Evolutionary conservation across 2,113 vertebrate genomes (phyloP).

Genomic region (Cryptoleucopteryx plumbea): DNA sequence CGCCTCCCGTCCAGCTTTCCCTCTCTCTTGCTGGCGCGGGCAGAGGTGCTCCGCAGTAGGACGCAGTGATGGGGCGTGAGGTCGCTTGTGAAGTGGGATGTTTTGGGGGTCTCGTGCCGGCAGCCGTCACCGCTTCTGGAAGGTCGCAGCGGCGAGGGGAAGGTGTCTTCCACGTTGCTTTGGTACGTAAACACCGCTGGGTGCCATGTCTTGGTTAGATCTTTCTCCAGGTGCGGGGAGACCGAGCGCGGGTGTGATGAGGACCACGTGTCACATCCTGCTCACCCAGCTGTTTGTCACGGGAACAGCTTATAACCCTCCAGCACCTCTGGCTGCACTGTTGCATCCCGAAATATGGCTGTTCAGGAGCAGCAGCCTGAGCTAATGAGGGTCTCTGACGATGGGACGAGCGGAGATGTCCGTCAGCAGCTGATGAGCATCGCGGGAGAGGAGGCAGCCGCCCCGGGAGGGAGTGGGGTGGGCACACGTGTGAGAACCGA

Average conservation of each 20-base stretch:
- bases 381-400: not conserved
- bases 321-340: not conserved
- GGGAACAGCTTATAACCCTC: not conserved
- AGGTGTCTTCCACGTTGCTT: not conserved
- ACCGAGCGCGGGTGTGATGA: no score
- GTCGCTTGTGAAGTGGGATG: not conserved
- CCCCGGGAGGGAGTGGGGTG: not conserved
- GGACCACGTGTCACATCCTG: not conserved
- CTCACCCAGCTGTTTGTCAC: not conserved
- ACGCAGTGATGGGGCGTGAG: accelerated
- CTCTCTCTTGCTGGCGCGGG: not conserved
- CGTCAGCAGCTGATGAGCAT: not conserved
- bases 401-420: not conserved
- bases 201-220: not conserved
- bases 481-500: not conserved
- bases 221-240: not conserved
- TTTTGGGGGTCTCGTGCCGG: not conserved
- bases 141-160: accelerated
- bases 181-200: not conserved
- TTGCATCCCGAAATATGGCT: not conserved
- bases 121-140: accelerated
- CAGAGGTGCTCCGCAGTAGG: not conserved
- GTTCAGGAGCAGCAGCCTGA: not conserved
- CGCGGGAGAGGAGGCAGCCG: accelerated
- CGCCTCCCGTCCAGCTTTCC: not conserved